phyloP scores from a whole-genome alignment of 2,888 invertebrate genomes.

The Patella pellucida region DNA sequence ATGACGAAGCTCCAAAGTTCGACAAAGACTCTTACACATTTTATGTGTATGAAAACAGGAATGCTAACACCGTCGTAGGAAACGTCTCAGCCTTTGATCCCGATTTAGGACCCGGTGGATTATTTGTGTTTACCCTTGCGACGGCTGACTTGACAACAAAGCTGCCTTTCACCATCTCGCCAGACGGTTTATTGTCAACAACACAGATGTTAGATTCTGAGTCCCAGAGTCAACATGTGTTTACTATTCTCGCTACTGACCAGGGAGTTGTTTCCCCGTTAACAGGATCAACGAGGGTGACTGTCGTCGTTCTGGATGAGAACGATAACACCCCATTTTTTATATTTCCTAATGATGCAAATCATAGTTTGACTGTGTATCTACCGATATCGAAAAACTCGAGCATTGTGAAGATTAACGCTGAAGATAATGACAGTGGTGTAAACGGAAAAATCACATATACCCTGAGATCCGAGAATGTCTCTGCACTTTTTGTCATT shows the following conservation, averaged over 20 bases:
- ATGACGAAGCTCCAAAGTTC: conserved; percentile 58
- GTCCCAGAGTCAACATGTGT: conserved; percentile 42
- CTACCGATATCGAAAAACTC: conserved; percentile 39
- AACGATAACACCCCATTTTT: conserved; percentile 59
- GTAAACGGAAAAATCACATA: conserved; percentile 44
- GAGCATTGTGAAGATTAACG: conserved; percentile 43
- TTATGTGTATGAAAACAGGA: conserved; percentile 49
- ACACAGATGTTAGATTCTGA: conserved; percentile 55
- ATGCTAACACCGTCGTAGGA: conserved; percentile 41
- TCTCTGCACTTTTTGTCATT: conserved; percentile 40
- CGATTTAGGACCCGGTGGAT: conserved; percentile 51
- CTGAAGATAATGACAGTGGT: conserved; percentile 48
- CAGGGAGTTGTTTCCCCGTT: conserved; percentile 49
- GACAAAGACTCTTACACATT: conserved; percentile 45
- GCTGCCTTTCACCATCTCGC: conserved; percentile 49
- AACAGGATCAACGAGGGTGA: conserved; percentile 40
- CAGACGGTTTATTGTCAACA: conserved; percentile 50
- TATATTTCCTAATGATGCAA: conserved; percentile 50
- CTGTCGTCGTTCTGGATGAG: conserved; percentile 44
- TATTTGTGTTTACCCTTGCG: conserved; percentile 34
- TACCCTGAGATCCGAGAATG: conserved; percentile 41
- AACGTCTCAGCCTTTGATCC: conserved; percentile 48
- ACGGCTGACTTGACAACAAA: conserved; percentile 27
- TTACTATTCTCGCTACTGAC: conserved; percentile 57
- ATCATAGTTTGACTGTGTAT: conserved; percentile 42